These are phyloP conservation scores for Phalacrocorax carbo DNA, from an alignment of 2,113 vertebrate species.

Conservation along the genomic window DNA sequence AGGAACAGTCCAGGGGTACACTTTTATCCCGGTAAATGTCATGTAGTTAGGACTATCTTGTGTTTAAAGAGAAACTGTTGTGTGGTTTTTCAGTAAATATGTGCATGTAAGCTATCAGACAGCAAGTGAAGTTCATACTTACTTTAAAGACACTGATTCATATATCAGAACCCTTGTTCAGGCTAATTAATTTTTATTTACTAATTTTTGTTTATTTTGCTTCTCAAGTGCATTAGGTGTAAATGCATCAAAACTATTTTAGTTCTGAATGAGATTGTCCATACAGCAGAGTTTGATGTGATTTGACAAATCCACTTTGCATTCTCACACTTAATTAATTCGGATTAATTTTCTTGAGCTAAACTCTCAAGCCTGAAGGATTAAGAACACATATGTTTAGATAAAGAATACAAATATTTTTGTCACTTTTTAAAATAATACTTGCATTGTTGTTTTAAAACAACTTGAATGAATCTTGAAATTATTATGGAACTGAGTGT, in stretches of 20 bases:
- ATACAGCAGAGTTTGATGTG: not conserved
- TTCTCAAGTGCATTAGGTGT: not conserved
- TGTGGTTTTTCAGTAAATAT: not conserved
- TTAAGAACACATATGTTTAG: not conserved
- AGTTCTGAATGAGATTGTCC: not conserved
- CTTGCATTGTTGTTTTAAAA: slow-evolving; percentile 4
- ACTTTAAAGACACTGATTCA: not conserved
- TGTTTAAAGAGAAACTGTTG: not conserved
- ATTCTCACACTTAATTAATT: not conserved
- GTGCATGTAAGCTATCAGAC: not conserved
- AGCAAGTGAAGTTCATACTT: not conserved
- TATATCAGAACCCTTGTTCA: not conserved
- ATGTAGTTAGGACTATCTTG: not conserved
- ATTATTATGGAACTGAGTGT: not conserved
- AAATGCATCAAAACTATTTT: not conserved
- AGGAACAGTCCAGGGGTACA: not conserved
- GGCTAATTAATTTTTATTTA: not conserved
- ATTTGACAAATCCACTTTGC: not conserved
- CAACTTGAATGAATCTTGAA: not conserved
- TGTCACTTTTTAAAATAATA: not conserved
- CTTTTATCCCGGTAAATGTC: not conserved
- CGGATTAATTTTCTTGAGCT: not conserved
- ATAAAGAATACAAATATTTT: not conserved
- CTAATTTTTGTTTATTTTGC: not conserved
- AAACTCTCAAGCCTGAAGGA: not conserved